Evolutionary conservation across 2,888 invertebrate genomes (phyloP), one percentile per base, ranked within the genome.

Genomic region (Pemphredon lugubris): DNA sequence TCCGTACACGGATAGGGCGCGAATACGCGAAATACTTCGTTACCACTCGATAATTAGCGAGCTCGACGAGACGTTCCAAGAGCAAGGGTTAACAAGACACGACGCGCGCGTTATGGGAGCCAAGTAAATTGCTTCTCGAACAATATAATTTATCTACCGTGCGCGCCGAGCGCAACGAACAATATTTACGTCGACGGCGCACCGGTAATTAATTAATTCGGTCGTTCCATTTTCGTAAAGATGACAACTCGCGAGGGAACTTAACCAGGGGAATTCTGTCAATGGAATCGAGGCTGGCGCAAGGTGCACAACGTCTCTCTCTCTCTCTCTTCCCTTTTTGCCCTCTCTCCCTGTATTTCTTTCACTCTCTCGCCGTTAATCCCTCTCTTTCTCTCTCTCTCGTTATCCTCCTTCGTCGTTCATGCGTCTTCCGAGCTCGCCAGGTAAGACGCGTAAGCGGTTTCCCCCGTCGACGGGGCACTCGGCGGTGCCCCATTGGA

Each of bases 401-500:
- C 45, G 14, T n/a, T 53, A 14, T 18, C 21, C 32, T 61, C 23
- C 13, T 53, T 34, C 34, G 20, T 53, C 51, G 21, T 64, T 26
- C 40, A 34, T 34, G 42, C 34, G 48, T 14, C 9, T 55, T 66
- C 44, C 55, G 51, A 44, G 40, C 42, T 26, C 20, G 44, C 42
- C 21, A 16, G 45, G 58, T 34, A 61, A 69, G 26, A 47, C 53
- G 53, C 39, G 18, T 40, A 66, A 59, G 55, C 32, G 34, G 59
- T 51, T 32, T 48, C 47, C 16, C 57, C 16, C 54, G 65, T 64
- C 54, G 44, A 37, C 39, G 59, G 54, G 57, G 47, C 60, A 39
- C 51, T 54, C 44, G 64, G 57, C 68, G 60, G 6, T 48, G 53
- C 70, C 76, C 77, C 79, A 88, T 88, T 88, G 88, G 88, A 79